Evolutionary conservation across 1,140 invertebrate species (phyloP).

Genomic region (Diabrotica undecimpunctata): DNA sequence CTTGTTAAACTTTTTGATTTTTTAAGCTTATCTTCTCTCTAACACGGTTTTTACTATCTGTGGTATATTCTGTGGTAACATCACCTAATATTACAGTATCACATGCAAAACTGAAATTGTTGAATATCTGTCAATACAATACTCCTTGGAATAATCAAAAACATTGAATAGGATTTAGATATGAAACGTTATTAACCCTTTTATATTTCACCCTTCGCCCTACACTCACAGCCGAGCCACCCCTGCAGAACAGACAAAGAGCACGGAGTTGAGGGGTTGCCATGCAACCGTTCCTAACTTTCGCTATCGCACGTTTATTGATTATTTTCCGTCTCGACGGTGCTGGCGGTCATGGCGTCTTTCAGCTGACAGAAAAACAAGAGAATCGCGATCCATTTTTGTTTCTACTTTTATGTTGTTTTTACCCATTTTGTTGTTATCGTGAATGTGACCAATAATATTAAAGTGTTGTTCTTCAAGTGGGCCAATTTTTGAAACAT

Average conservation of each 20-base stretch:
- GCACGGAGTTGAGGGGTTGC: slow-evolving; percentile 29
- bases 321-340: slow-evolving; percentile 48
- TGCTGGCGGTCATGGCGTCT: slow-evolving; percentile 43
- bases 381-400: slow-evolving; percentile 36
- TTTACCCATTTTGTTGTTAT: slow-evolving; percentile 20
- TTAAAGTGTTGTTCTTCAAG: not conserved
- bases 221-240: not conserved
- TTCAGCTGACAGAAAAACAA: slow-evolving; percentile 48
- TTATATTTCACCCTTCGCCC: no score
- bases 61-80: no score
- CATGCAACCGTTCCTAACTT: slow-evolving; percentile 35
- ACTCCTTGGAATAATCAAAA: no score
- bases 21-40: no score
- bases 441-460: not conserved
- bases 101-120: no score
- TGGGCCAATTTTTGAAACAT: slow-evolving; percentile 28
- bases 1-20: no score
- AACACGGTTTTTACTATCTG: no score
- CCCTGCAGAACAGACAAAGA: slow-evolving; percentile 9
- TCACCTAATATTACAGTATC: no score
- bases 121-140: no score
- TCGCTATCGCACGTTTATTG: slow-evolving; percentile 47
- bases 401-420: slow-evolving; percentile 37
- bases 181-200: no score
- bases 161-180: no score